A percentile compares a stretch with the other conserved stretches of the same genome.
These are phyloP conservation scores for Synanthedon formicaeformis DNA, from an alignment of 2,888 invertebrate species.

Conservation along the genomic window DNA sequence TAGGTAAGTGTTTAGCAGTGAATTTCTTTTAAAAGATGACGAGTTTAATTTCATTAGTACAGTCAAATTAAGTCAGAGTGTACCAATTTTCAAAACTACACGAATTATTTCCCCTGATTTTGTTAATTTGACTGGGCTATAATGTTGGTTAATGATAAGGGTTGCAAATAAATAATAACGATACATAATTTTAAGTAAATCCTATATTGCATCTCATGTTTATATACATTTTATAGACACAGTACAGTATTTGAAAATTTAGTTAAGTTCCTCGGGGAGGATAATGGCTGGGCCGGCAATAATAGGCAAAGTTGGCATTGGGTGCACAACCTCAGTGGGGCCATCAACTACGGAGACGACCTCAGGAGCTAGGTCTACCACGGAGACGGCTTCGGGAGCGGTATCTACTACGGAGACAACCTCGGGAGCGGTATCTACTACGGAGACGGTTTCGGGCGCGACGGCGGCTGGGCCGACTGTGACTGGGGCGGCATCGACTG, in stretches of 20 bases:
- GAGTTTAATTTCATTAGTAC: no score
- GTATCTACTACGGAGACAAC: slow-evolving; percentile 5
- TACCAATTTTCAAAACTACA: no score
- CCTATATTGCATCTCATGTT: slow-evolving; percentile 7
- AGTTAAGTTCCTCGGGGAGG: slow-evolving; percentile 28
- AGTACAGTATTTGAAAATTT: slow-evolving; percentile 8
- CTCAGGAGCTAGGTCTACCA: slow-evolving; percentile 3
- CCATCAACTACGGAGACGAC: neutral
- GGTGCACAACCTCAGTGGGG: slow-evolving; percentile 4
- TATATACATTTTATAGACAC: slow-evolving; percentile 7
- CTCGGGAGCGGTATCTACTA: slow-evolving; percentile 10
- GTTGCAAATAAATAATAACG: no score
- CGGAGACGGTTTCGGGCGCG: slow-evolving; percentile 19
- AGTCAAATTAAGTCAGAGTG: no score
- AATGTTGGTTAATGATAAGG: no score
- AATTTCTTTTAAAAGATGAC: no score
- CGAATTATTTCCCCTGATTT: no score
- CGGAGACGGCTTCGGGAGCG: slow-evolving; percentile 5
- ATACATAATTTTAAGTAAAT: neutral
- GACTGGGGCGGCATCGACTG: no score
- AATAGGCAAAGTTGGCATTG: slow-evolving; percentile 7
- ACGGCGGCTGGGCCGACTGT: no score
- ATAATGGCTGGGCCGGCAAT: slow-evolving; percentile 5
- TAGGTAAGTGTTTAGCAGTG: no score
- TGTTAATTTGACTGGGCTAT: no score